Base-by-base conservation (phyloP, 1,140 invertebrate species). In the Panagrolaimus sp. region DNA sequence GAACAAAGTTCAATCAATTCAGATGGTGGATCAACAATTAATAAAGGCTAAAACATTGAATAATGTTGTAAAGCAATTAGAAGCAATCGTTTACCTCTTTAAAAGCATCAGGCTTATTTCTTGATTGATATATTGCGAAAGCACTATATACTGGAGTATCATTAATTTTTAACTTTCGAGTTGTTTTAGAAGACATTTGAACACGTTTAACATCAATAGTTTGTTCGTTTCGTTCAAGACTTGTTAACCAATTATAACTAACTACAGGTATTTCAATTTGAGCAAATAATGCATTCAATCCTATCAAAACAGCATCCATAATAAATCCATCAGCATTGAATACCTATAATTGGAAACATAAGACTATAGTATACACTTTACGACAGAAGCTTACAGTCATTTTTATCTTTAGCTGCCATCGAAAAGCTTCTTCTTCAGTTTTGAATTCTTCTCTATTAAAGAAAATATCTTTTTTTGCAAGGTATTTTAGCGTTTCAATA, bases 391-490 rank as follows among this genome's bases (percentile, higher is more conserved):
- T 23, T 25, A 57, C 51, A 20, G 11, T 57, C 14, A 57, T 16
- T 0, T 14, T 57, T 20, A 57, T 16, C 8, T 57, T 57, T 8
- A 57, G 20, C 11, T 57, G 20, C 51, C 51, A 57, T 13, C 51
- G 51, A 57, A 57, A 57, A 5, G 51, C 51, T 13, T 20, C 20
- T 5, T 57, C 51, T 57, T 57, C 51, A 5, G 51, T 16, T 20
- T 57, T 27, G 8, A 57, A 57, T 57, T 57, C 51, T 20, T 20
- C 20, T 25, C n/a, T 13, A 9, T 57, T 27, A 57, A 57, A 57
- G n/a, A 57, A 57, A 27, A 57, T 27, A 57, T 57, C 20, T 27
- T 57, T 16, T 57, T 57, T 57, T 20, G 51, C 51, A 27, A 57
- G 51, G 8, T 57, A 57, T 3, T 16, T 20, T 9, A 57, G 51